Percentiles rank a stretch among this genome's conserved stretches.
Evolutionary conservation across 2,888 invertebrate genomes (phyloP).

Genomic region (Gonocerus acuteangulatus): DNA sequence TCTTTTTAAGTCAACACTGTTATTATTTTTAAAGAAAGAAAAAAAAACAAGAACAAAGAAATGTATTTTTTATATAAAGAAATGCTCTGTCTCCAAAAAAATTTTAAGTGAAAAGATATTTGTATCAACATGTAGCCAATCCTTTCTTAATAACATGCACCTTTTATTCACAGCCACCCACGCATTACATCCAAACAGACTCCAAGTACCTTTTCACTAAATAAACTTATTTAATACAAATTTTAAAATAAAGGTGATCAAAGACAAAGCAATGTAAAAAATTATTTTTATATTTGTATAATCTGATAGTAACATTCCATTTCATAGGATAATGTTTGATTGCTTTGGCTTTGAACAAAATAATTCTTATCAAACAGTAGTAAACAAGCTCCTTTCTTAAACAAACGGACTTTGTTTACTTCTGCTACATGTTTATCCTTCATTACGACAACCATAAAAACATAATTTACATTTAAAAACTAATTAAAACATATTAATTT

Average conservation of each 20-base stretch:
- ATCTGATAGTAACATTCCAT: too few species aligned
- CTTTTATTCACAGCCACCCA: constrained; percentile 17
- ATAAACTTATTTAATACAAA: background rate
- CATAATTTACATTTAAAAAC: too few species aligned
- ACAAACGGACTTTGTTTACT: too few species aligned
- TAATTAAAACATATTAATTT: background rate
- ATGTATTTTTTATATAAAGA: too few species aligned
- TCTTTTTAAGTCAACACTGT: too few species aligned
- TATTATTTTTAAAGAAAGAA: too few species aligned
- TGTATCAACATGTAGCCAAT: constrained; percentile 7
- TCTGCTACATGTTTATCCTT: background rate
- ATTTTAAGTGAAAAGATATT: constrained; percentile 17
- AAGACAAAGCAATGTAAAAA: background rate
- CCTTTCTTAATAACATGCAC: constrained; percentile 7
- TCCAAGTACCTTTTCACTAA: constrained; percentile 14
- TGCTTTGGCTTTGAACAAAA: too few species aligned
- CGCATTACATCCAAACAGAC: constrained; percentile 2
- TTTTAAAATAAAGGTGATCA: background rate
- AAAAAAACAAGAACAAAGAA: too few species aligned
- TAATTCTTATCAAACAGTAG: too few species aligned
- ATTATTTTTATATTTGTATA: background rate
- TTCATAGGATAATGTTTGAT: too few species aligned
- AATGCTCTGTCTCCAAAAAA: constrained; percentile 4
- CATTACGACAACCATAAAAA: background rate
- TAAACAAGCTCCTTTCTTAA: too few species aligned